phyloP scores from a whole-genome alignment of 2,113 vertebrate species.

The Pteropus alecto region DNA sequence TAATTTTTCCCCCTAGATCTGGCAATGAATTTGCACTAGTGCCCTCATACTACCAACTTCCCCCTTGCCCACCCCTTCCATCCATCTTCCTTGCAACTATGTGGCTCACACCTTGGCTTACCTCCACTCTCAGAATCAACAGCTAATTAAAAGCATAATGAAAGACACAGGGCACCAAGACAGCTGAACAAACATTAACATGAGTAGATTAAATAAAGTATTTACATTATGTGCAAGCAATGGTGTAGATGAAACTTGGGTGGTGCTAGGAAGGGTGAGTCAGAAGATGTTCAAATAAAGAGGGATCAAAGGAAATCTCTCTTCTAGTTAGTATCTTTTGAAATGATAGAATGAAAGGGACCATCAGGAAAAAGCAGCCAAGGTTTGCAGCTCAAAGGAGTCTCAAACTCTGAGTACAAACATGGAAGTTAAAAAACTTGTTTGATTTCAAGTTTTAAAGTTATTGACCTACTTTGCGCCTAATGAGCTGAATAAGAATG shows the following conservation, averaged over 20 bases:
- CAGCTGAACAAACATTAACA: conserved; percentile 60
- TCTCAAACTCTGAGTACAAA: conserved; percentile 12
- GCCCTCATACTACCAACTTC: background rate
- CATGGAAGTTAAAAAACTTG: background rate
- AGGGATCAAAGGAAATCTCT: background rate
- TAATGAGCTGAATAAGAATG: conserved; percentile 18
- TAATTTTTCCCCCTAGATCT: background rate
- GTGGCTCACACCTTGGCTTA: conserved; percentile 12
- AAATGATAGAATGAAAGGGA: conserved; percentile 20
- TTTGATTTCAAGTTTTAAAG: conserved; percentile 18
- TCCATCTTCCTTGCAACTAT: conserved; percentile 20
- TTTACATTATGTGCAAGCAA: conserved; percentile 32
- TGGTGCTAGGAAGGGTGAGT: conserved; percentile 35
- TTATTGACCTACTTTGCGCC: background rate
- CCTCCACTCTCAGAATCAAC: conserved; percentile 45
- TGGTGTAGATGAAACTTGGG: conserved; percentile 17
- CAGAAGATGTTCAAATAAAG: conserved; percentile 39
- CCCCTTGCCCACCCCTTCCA: background rate
- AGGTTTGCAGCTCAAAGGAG: background rate
- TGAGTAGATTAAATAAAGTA: background rate
- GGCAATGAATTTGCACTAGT: background rate
- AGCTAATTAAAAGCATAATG: conserved; percentile 61
- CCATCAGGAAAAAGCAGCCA: background rate
- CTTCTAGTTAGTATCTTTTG: background rate
- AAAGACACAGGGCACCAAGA: conserved; percentile 43